Conservation (phyloP, 2,113 vertebrate genomes). For the Gnathonemus echidnorhynchus region DNA sequence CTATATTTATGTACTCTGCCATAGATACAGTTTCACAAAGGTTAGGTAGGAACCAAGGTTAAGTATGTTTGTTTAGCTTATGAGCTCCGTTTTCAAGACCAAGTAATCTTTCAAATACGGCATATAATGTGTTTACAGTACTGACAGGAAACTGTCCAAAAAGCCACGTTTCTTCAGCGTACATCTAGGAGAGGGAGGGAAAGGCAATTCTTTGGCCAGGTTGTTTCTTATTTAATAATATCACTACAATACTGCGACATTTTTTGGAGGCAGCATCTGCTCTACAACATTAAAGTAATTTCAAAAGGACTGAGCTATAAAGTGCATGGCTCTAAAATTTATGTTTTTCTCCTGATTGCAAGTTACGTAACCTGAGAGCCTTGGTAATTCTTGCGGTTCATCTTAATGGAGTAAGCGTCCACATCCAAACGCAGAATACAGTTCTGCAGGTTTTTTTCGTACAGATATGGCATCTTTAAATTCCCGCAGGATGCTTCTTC, state of each 20-base stretch:
- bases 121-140: conserved; percentile 12
- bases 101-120: conserved; percentile 18
- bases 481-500: background rate
- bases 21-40: conserved; percentile 25
- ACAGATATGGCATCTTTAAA: background rate
- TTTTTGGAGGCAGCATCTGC: background rate
- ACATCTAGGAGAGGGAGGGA: background rate
- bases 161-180: background rate
- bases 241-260: background rate
- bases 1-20: conserved; percentile 22
- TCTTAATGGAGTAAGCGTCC: background rate
- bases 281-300: background rate
- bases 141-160: conserved; percentile 11
- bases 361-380: background rate
- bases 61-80: conserved; percentile 33
- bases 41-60: conserved; percentile 24
- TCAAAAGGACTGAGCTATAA: background rate
- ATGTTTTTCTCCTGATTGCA: background rate
- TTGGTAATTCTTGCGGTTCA: background rate
- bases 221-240: background rate
- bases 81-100: conserved; percentile 22
- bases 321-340: background rate
- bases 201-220: background rate
- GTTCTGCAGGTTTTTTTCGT: background rate
- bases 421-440: background rate